Evolutionary conservation across 92 coral and sea anemone genomes (phyloP).

Genomic region (Epizoanthus fatuus): DNA sequence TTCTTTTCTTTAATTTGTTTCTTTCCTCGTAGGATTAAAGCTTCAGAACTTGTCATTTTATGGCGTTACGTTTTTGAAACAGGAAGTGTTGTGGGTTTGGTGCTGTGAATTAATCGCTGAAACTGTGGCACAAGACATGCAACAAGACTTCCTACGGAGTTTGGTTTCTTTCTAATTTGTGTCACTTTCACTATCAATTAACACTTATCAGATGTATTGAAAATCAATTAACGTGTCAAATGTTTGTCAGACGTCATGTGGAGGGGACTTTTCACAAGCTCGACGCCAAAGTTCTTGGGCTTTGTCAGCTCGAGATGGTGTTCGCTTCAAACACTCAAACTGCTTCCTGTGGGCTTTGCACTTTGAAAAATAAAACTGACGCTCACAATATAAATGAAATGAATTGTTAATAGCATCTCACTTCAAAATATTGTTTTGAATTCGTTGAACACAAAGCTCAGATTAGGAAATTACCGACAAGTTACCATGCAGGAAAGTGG

Average conservation of each 20-base stretch:
- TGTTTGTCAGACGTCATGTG: conserved; percentile 56
- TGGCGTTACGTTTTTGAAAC: background rate
- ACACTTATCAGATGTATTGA: conserved; percentile 72
- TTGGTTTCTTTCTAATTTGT: conserved; percentile 50
- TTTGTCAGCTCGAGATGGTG: conserved; percentile 49
- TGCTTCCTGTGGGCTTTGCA: conserved; percentile 19
- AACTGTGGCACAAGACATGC: background rate
- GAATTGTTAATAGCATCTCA: background rate
- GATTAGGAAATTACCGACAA: too few relatives aligned
- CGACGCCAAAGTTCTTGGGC: conserved; percentile 76
- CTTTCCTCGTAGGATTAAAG: background rate
- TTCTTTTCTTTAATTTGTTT: background rate
- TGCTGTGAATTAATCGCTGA: background rate
- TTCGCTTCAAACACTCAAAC: conserved; percentile 21
- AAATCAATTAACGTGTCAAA: conserved; percentile 79
- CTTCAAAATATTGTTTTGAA: background rate
- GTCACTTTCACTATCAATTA: conserved; percentile 82
- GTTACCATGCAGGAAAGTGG: too few relatives aligned
- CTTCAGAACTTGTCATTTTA: background rate
- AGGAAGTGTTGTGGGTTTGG: background rate
- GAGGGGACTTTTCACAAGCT: conserved; percentile 49
- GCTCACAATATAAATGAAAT: background rate
- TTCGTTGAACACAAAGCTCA: background rate
- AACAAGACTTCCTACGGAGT: conserved; percentile 30
- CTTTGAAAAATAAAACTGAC: background rate